These are phyloP conservation scores for Oryzaephilus surinamensis DNA, from an alignment of 1,140 invertebrate species.

Conservation along the genomic window DNA sequence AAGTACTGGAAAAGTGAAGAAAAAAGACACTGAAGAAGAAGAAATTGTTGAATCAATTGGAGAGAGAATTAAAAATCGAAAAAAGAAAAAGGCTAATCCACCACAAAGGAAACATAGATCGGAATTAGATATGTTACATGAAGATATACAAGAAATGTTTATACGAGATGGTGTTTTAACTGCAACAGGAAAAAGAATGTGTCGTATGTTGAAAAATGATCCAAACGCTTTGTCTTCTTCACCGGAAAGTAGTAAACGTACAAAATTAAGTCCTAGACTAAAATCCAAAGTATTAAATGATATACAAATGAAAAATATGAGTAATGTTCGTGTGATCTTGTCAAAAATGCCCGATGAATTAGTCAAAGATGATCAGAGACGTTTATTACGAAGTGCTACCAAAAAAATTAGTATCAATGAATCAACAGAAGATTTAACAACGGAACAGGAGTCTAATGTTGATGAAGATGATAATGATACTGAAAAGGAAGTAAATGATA, in stretches of 20 bases:
- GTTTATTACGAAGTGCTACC: slow-evolving; percentile 11
- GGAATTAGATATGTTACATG: slow-evolving; percentile 50
- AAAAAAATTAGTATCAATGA: slow-evolving; percentile 8
- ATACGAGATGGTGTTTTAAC: slow-evolving; percentile 49
- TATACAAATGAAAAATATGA: slow-evolving; percentile 13
- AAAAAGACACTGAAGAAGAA: slow-evolving; percentile 4
- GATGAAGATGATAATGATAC: slow-evolving; percentile 3
- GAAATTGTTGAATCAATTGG: slow-evolving; percentile 18
- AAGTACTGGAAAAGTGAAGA: neutral
- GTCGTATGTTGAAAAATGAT: slow-evolving; percentile 31
- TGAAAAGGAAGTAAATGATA: slow-evolving; percentile 6
- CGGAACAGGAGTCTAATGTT: slow-evolving; percentile 4
- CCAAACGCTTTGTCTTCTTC: slow-evolving; percentile 3
- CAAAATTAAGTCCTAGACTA: neutral
- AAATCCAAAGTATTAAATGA: slow-evolving; percentile 1
- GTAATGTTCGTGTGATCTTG: slow-evolving; percentile 18
- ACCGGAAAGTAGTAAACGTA: neutral
- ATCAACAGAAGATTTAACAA: slow-evolving; percentile 1
- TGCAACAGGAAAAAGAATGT: slow-evolving; percentile 43
- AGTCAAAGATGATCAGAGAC: slow-evolving; percentile 7
- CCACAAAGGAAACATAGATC: slow-evolving; percentile 22
- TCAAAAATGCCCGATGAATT: slow-evolving; percentile 20
- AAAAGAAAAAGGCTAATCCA: slow-evolving; percentile 7
- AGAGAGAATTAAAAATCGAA: slow-evolving; percentile 25
- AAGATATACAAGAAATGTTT: slow-evolving; percentile 58